Percentiles rank a stretch among this genome's conserved stretches.
phyloP scores from a whole-genome alignment of 2,113 vertebrate species.

The Bos indicus region DNA sequence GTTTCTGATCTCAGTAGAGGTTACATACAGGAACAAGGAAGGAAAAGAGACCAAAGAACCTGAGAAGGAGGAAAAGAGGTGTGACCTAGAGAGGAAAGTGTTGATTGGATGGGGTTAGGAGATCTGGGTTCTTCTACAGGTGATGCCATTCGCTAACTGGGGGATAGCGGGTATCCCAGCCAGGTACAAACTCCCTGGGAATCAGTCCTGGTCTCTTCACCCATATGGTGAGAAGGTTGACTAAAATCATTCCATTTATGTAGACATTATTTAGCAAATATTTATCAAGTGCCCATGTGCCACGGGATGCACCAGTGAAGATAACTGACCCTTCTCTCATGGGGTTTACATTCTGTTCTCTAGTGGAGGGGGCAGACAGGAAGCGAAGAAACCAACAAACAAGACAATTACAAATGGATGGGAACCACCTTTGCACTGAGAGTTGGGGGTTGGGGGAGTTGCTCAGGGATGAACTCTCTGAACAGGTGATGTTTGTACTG shows the following conservation, averaged over 20 bases:
- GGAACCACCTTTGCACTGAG: accelerated
- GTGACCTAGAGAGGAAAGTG: not conserved
- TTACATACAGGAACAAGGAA: not conserved
- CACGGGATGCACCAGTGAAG: not conserved
- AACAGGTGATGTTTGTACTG: not conserved
- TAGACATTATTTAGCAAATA: not conserved
- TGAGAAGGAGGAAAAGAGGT: not conserved
- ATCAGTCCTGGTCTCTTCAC: not conserved
- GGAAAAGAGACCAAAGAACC: not conserved
- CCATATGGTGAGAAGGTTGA: not conserved
- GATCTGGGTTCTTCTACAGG: not conserved
- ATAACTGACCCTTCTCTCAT: not conserved
- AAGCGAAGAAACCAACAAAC: not conserved
- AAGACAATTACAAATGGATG: not conserved
- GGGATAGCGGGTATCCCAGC: not conserved
- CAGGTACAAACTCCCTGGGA: not conserved
- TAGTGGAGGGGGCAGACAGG: not conserved
- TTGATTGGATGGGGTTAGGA: not conserved
- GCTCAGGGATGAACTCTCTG: not conserved
- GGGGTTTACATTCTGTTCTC: not conserved
- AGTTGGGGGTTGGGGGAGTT: accelerated
- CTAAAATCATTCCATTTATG: not conserved
- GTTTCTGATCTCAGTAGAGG: not conserved
- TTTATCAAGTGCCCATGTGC: not conserved
- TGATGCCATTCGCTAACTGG: not conserved